Percentiles rank a stretch among this genome's conserved stretches.
These are phyloP conservation scores for Charaxes varanes DNA, from an alignment of 1,140 invertebrate species.

Conservation along the genomic window DNA sequence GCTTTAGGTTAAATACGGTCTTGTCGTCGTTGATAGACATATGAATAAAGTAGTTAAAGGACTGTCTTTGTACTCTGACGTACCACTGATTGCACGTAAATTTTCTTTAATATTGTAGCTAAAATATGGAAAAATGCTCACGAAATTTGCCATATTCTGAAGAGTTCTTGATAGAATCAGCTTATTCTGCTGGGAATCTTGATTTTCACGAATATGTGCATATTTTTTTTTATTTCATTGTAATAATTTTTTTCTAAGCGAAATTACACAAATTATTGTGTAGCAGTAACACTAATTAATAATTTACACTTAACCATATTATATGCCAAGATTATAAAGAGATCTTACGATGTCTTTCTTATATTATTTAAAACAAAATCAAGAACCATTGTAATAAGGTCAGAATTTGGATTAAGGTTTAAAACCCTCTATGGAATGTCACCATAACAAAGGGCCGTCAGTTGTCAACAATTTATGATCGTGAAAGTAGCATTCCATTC, in stretches of 20 bases:
- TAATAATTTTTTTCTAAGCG: too few species aligned
- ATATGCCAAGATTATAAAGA: too few species aligned
- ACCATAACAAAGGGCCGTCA: constrained; percentile 29
- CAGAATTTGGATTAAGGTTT: constrained; percentile 26
- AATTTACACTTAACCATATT: too few species aligned
- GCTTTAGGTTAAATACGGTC: constrained; percentile 20
- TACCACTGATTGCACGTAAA: constrained; percentile 2
- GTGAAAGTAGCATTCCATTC: constrained; percentile 25
- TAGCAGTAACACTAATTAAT: too few species aligned
- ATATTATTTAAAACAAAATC: constrained; percentile 5
- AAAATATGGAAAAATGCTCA: too few species aligned
- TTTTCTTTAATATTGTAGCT: constrained; percentile 2
- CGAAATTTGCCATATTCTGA: too few species aligned
- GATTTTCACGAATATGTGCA: too few species aligned
- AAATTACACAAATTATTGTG: too few species aligned
- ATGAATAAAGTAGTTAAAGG: constrained; percentile 12
- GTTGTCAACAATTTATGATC: constrained; percentile 33
- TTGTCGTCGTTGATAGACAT: constrained; percentile 19
- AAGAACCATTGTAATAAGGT: constrained; percentile 10
- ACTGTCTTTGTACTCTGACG: background rate
- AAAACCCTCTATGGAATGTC: constrained; percentile 26
- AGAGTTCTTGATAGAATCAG: too few species aligned
- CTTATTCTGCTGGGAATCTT: too few species aligned
- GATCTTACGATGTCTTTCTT: too few species aligned
- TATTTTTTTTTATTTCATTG: too few species aligned